Base-by-base conservation (phyloP, 2,797 vertebrate species). In the Otolemur crassicaudatus region DNA sequence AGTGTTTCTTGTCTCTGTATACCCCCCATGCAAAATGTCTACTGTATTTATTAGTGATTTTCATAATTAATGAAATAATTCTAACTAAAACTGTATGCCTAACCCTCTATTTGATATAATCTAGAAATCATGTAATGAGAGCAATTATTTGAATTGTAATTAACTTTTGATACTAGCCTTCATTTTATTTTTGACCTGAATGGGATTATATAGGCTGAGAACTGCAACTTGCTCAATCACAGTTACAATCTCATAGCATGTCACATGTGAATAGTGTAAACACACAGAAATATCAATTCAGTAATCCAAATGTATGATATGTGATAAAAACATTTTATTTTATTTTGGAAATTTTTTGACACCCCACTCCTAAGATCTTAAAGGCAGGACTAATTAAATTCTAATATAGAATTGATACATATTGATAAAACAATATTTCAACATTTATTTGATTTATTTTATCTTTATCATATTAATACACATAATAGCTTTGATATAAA, bases 161-260 rank as follows among this genome's bases (percentile, higher is more conserved):
- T 82, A 90, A 81, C 29, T 65, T 29, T 65, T 56, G 58, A 31
- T 3, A 58, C 4, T 56, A 29, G 60, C 40, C 16, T 80, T 97
- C 80, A 81, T 85, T 87, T 97, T 87, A 79, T 82, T 87, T 85
- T 92, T 96, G 49, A 86, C 27, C 37, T 72, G 53, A 69, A 49
- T 46, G 17, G 29, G 58, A 9, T 86, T 84, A 69, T 85, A 69
- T 23, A 93, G 23, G 94, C 75, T 70, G 17, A 56, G 40, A 93
- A 90, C 27, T 85, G 31, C 25, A 75, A 90, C n/a, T 92, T 95
- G 27, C 19, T 95, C 49, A 85, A 34, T 69, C 17, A 85, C 6
- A 69, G 70, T 65, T 65, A 75, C 46, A 85, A 85, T 87, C 43
- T 88, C 46, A 49, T 49, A 63, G 23, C 25, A 82, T 58, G 58